Evolutionary conservation across 1,140 invertebrate species (phyloP).

Genomic region (Araneus ventricosus): DNA sequence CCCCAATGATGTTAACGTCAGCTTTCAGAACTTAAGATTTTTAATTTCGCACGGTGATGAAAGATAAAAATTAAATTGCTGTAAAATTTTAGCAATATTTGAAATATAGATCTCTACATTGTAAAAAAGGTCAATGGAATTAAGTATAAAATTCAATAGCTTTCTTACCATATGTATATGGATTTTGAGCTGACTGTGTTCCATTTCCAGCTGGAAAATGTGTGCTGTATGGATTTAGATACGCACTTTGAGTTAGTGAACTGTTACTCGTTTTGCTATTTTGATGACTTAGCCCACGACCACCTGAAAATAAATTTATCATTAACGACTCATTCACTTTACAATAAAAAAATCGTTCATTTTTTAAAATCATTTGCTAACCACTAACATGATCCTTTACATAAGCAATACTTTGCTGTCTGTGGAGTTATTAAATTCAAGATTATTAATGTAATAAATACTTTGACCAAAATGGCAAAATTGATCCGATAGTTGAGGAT

Average conservation of each 20-base stretch:
- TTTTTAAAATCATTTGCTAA: too few species aligned
- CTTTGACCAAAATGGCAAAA: too few species aligned
- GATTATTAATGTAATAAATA: neutral
- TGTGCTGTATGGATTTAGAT: constrained; percentile 78
- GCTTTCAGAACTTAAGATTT: too few species aligned
- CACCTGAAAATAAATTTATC: constrained; percentile 17
- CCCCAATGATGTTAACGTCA: too few species aligned
- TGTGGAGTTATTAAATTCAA: neutral
- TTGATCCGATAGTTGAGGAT: too few species aligned
- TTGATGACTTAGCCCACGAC: constrained; percentile 64
- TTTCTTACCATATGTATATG: constrained; percentile 75
- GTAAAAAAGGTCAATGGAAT: neutral
- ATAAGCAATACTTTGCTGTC: neutral
- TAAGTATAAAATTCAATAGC: neutral
- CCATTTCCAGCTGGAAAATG: constrained; percentile 75
- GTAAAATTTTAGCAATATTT: too few species aligned
- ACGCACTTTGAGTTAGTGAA: constrained; percentile 75
- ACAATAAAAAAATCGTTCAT: too few species aligned
- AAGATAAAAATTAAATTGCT: too few species aligned
- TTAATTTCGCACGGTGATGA: too few species aligned
- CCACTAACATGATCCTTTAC: too few species aligned
- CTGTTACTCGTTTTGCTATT: constrained; percentile 53
- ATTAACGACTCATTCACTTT: too few species aligned
- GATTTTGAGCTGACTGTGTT: constrained; percentile 71
- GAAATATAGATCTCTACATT: too few species aligned